Evolutionary conservation across 2,113 vertebrate species (phyloP), one percentile per base, ranked within the genome.

Genomic region (Hystrix brachyura): DNA sequence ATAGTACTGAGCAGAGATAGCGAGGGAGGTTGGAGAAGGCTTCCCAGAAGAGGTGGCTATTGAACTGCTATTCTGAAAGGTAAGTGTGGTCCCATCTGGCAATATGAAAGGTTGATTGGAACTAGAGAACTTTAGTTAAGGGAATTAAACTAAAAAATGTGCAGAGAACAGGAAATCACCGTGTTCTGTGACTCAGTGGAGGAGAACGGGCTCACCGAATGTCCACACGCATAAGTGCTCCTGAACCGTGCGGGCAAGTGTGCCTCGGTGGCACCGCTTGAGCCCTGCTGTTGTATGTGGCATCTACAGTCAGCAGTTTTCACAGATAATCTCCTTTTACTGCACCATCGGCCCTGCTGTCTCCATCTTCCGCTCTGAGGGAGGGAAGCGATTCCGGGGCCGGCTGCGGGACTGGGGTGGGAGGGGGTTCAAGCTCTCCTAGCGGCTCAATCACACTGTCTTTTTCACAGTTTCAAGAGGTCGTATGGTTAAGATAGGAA

Each of bases 251-350:
- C 76, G 59, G 81, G 59, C 76, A 87, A 95, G 95, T 53, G 59
- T 38, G 38, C 87, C 14, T 83, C 72, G 96, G 92, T 3, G 15
- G 94, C 19, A n/a, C 2, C 6, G 91, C 32, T 53, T 55, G 79
- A 89, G 83, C 92, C 59, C 80, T 7, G 51, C 80, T 85, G 89
- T 87, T 97, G 81, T 78, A 91, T 79, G 88, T 81, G 80, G 94
- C 38, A 29, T 83, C 48, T 62, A 57, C 34, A 90, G 92, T 95
- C 94, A 93, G 88, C 5, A 7, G 87, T 96, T 97, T 96, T 96
- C 91, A 94, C 86, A 95, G 95, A 83, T 82, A 91, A 94, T 90
- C 97, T 97, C 96, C 46, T 92, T 93, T 96, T 79, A 96, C 86
- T 80, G 89, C 71, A 79, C 95, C 87, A 87, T 86, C 64, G 92